Base-by-base conservation (phyloP, 2,797 vertebrate species). In the Peromyscus eremicus region DNA sequence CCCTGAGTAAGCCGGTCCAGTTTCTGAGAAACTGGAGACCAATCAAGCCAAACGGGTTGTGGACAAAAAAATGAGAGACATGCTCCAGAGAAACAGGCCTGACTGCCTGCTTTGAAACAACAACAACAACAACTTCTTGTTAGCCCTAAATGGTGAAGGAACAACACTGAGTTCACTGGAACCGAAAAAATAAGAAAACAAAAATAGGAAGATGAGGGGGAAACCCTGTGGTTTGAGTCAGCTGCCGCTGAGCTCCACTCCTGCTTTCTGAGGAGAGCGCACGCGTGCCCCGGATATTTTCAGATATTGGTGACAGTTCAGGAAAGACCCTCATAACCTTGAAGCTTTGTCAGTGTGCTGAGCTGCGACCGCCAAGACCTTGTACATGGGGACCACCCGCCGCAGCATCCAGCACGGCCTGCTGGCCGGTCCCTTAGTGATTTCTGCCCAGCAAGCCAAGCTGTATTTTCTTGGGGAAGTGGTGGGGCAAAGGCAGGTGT, bases 401-500 rank as follows among this genome's bases (percentile, higher is more conserved):
- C 4, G 46, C 70, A 32, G 16, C 5, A 23, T 40, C 64, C 14
- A 3, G 32, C 17, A 4, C 0, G 8, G 34, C 60, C 79, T 55
- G 19, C 66, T 43, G 77, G 46, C 49, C 77, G 14, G 81, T 27
- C 81, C 52, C 46, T 29, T 19, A 10, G n/a, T 62, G n/a, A 11
- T 12, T 12, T 12, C 13, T 64, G n/a, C 81, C 60, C 34, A 80
- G 29, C 64, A 64, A 7, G 62, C 79, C 49, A 10, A 95, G 52
- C 83, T 52, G 0, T 27, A 0, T 55, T 87, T 94, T 52, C 57
- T 49, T 37, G 71, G 91, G 55, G 34, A 27, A 25, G 68, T 11
- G n/a, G 77, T 76, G 60, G 76, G 62, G 60, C 0, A 34, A 81
- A 79, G 73, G 62, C 89, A 88, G 84, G 95, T 92, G 94, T 92